These are phyloP conservation scores for Tauraco erythrolophus DNA, from an alignment of 2,113 vertebrate species.

Conservation along the genomic window DNA sequence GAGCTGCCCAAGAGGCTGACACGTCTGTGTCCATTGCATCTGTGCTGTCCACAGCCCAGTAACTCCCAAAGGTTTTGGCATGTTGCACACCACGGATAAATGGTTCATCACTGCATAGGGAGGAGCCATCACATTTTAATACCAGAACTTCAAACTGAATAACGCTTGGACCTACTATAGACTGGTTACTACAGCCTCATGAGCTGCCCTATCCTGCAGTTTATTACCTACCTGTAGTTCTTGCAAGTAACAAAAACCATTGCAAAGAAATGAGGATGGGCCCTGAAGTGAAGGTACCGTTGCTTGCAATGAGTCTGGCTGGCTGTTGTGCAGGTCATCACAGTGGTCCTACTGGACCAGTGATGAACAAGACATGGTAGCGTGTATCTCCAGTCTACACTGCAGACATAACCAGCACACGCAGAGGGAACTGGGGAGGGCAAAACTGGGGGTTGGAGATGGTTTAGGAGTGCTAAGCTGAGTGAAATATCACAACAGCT, in stretches of 20 bases:
- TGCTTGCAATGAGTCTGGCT: background rate
- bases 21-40: background rate
- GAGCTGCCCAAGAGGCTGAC: background rate
- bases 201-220: background rate
- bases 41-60: background rate
- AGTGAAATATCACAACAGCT: background rate
- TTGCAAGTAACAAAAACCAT: background rate
- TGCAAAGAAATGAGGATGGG: background rate
- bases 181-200: background rate
- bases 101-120: fast-evolving
- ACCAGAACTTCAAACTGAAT: background rate
- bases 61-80: background rate
- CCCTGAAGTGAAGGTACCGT: fast-evolving
- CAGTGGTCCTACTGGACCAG: background rate
- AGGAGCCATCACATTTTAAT: background rate
- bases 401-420: background rate
- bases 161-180: background rate
- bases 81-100: background rate
- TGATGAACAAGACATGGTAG: fast-evolving
- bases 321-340: background rate
- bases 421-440: background rate
- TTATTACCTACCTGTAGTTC: background rate
- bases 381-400: fast-evolving
- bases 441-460: background rate
- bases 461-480: background rate